Percentiles rank a stretch among this genome's conserved stretches.
Conservation (phyloP, 2,797 vertebrate genomes). For the Thunnus albacares region DNA sequence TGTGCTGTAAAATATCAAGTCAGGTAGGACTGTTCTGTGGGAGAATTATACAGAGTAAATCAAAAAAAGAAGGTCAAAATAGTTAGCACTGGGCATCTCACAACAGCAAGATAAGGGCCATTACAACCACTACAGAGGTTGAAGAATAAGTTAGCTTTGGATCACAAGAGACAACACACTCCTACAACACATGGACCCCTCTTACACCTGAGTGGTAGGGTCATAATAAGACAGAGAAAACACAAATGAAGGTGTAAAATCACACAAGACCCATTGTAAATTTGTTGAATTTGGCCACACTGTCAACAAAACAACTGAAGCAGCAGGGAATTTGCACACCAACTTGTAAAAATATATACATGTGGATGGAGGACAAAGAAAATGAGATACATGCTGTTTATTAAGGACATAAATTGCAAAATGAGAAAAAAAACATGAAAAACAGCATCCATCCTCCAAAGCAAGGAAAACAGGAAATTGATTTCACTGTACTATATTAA, state of each 20-base stretch:
- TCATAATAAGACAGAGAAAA: slow-evolving; percentile 11
- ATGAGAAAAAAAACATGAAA: background rate
- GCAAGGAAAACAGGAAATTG: background rate
- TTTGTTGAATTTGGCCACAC: slow-evolving; percentile 7
- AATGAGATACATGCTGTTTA: background rate
- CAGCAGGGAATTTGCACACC: background rate
- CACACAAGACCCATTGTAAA: background rate
- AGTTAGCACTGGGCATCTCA: slow-evolving; percentile 32
- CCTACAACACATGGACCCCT: background rate
- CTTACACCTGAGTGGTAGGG: background rate
- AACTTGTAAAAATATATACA: slow-evolving; percentile 6
- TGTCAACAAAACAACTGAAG: slow-evolving; percentile 14
- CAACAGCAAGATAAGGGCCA: slow-evolving; percentile 31
- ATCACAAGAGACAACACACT: slow-evolving; percentile 18
- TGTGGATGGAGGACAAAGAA: slow-evolving; percentile 3
- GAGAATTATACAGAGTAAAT: slow-evolving; percentile 36
- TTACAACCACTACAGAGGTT: slow-evolving; percentile 31
- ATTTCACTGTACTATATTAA: background rate
- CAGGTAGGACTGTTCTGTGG: slow-evolving; percentile 9
- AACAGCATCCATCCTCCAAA: slow-evolving; percentile 5
- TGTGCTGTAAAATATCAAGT: slow-evolving; percentile 16
- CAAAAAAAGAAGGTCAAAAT: slow-evolving; percentile 44
- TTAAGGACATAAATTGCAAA: background rate
- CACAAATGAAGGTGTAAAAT: background rate
- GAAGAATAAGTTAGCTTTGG: slow-evolving; percentile 20